Conservation (phyloP, 1,140 invertebrate species). For the Bombus superbus region DNA sequence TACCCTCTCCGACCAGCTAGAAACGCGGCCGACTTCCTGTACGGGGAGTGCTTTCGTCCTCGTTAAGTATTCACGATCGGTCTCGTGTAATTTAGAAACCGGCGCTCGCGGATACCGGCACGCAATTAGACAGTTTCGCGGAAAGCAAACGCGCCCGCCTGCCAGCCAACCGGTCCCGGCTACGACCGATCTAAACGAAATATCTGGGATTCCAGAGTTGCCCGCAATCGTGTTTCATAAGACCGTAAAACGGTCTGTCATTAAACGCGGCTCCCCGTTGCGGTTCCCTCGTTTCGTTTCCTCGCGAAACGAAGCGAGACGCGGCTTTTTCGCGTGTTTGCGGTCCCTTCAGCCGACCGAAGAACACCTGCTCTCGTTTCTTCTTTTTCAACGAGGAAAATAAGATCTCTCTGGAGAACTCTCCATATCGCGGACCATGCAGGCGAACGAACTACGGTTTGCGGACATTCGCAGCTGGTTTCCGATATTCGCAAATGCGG, state of each 20-base stretch:
- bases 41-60: slow-evolving; percentile 14
- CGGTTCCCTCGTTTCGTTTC: slow-evolving; percentile 66
- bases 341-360: slow-evolving; percentile 31
- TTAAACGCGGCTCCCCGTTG: slow-evolving; percentile 72
- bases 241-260: slow-evolving; percentile 73
- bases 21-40: slow-evolving; percentile 30
- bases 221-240: slow-evolving; percentile 72
- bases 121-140: slow-evolving; percentile 62
- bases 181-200: slow-evolving; percentile 12
- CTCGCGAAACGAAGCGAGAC: slow-evolving; percentile 31
- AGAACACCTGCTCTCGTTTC: slow-evolving; percentile 8
- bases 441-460: slow-evolving; percentile 6
- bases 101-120: slow-evolving; percentile 15
- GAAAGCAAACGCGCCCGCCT: slow-evolving; percentile 43
- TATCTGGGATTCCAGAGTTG: slow-evolving; percentile 38
- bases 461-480: slow-evolving; percentile 20
- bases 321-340: slow-evolving; percentile 50
- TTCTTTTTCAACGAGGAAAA: background rate
- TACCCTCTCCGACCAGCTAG: slow-evolving; percentile 7
- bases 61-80: slow-evolving; percentile 42
- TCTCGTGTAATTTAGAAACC: slow-evolving; percentile 34
- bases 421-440: background rate
- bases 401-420: background rate
- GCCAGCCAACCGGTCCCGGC: background rate
- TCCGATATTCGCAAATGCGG: background rate